phyloP scores from a whole-genome alignment of 2,797 vertebrate genomes.

The Phataginus tricuspis region DNA sequence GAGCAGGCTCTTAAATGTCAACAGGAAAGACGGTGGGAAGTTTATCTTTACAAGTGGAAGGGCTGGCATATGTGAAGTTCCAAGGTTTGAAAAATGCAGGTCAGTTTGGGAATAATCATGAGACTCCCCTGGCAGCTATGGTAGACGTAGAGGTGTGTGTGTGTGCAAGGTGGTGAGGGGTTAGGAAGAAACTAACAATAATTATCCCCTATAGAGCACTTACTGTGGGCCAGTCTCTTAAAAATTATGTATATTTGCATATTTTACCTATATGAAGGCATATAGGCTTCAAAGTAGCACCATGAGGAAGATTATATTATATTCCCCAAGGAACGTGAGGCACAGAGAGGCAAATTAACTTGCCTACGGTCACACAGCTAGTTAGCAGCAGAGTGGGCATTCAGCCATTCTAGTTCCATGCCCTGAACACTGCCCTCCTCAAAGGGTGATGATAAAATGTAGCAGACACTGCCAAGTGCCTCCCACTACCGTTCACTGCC shows the following conservation, averaged over 20 bases:
- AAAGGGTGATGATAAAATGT: background rate
- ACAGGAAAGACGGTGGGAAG: slow-evolving; percentile 38
- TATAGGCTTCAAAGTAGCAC: background rate
- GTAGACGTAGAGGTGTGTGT: background rate
- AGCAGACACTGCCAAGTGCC: too few species aligned
- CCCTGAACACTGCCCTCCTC: background rate
- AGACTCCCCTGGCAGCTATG: background rate
- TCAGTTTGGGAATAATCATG: background rate
- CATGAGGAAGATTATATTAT: background rate
- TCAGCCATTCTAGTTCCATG: background rate
- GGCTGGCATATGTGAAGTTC: background rate
- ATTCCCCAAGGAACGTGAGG: background rate
- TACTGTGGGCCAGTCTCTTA: background rate
- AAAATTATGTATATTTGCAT: background rate
- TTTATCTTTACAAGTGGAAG: slow-evolving; percentile 55
- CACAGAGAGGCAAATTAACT: background rate
- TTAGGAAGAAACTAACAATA: background rate
- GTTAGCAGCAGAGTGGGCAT: background rate
- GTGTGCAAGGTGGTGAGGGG: background rate
- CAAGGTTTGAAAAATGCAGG: slow-evolving; percentile 42
- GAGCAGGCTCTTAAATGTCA: slow-evolving; percentile 51
- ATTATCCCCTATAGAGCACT: background rate
- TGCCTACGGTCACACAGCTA: background rate
- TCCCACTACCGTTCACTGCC: background rate
- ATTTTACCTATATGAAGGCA: background rate